Evolutionary conservation across 2,797 vertebrate species (phyloP), one percentile per base, ranked within the genome.

Genomic region (Acropternis orthonyx): DNA sequence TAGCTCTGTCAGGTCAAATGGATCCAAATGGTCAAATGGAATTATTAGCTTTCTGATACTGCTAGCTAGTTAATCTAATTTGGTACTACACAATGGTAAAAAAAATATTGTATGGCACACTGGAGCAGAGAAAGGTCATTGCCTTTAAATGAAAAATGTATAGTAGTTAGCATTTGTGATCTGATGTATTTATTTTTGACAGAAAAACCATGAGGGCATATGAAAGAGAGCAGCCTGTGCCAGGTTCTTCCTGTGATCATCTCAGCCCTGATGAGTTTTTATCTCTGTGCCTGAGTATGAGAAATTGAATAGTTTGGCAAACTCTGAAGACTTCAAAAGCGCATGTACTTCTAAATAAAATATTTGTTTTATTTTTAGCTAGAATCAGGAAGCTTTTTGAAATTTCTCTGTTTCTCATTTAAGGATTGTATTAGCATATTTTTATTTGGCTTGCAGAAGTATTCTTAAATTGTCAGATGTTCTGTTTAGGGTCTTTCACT

Each of bases 221-320:
- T 91, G 93, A 96, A 96, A 92, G 91, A 89, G 94, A 87, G 72
- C 61, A 85, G 84, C 59, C 82, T 55, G 69, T 96, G 95, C 92
- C 93, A 97, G 91, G 54, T 89, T 95, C 95, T 95, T 89, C 92
- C 95, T 97, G 95, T 93, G 95, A 95, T 95, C 92, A 72, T 94
- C 93, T 95, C 95, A 91, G 65, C 51, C 82, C 79, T 89, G 87
- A 95, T 96, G 86, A 94, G 73, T 89, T 94, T 96, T 96, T 87
- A 77, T 93, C 78, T 87, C 77, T 88, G n/a, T 94, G 95, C 72
- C 78, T 44, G 74, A 74, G 49, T 89, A 94, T 87, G 93, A 92
- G 91, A 94, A 95, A 96, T 77, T 78, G 75, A 96, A 83, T 96
- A 95, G 84, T 89, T 72, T 92, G 92, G 90, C 94, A 96, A 91